Evolutionary conservation across 2,888 invertebrate genomes (phyloP).

Genomic region (Caenorhabditis auriculariae): DNA sequence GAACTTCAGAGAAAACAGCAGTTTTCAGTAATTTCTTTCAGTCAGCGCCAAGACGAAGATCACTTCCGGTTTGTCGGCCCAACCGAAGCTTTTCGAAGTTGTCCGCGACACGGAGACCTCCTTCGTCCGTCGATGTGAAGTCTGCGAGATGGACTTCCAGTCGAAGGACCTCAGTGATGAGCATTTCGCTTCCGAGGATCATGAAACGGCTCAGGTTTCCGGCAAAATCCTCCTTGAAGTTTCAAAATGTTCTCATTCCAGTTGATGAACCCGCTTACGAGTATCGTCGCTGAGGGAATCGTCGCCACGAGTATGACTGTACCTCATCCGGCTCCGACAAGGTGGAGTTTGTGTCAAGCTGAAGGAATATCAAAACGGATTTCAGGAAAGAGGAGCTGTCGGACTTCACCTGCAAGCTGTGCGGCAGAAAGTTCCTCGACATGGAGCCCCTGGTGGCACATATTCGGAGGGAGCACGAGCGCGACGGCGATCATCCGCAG

Average conservation of each 20-base stretch:
- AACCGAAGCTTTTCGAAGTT: no score
- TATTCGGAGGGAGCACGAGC: conserved; percentile 33
- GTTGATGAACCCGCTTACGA: conserved; percentile 6
- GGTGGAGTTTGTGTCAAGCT: no score
- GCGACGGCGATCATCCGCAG: conserved; percentile 16
- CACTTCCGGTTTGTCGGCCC: no score
- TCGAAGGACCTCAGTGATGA: conserved; percentile 19
- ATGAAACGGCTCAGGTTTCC: conserved; percentile 33
- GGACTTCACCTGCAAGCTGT: conserved; percentile 34
- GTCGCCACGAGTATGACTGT: no score
- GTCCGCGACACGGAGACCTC: conserved; percentile 5
- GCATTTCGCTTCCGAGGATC: conserved; percentile 42
- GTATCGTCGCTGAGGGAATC: background rate
- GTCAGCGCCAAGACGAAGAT: no score
- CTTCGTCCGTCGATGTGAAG: conserved; percentile 22
- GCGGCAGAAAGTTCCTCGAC: conserved; percentile 25
- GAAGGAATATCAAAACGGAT: no score
- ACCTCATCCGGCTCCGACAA: no score
- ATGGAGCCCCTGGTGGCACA: conserved; percentile 34
- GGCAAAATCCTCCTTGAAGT: background rate
- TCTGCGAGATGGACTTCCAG: conserved; percentile 35
- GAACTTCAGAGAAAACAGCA: no score
- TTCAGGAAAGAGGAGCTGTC: no score
- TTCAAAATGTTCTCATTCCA: no score
- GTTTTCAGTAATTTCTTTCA: no score